A percentile compares a stretch with the other conserved stretches of the same genome.
Conservation (phyloP, 1,140 invertebrate species). For the Philotrypesis tridentata region DNA sequence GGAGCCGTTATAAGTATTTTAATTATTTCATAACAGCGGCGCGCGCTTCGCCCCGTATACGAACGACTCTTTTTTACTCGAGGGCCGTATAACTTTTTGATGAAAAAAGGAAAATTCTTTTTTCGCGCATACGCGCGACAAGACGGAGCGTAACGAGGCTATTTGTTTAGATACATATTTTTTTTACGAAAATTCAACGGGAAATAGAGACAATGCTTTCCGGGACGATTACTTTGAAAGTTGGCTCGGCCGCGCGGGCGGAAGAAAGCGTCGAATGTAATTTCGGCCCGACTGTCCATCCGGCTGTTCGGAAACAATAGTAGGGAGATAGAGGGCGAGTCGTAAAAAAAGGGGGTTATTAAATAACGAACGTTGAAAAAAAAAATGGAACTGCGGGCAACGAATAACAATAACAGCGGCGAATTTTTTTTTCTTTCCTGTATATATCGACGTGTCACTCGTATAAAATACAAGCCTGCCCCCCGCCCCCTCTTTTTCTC, state of each 20-base stretch:
- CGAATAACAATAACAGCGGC: neutral
- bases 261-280: neutral
- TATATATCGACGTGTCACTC: neutral
- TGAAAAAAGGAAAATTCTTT: neutral
- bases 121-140: too few relatives aligned
- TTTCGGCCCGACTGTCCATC: neutral
- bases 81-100: neutral
- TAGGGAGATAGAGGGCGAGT: too few relatives aligned
- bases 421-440: too few relatives aligned
- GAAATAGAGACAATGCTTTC: too few relatives aligned
- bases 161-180: too few relatives aligned
- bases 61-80: neutral
- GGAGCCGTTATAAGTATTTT: neutral
- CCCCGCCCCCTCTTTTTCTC: too few relatives aligned
- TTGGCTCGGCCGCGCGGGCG: neutral
- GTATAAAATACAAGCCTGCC: too few relatives aligned
- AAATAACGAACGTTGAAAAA: neutral
- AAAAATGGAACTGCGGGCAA: neutral
- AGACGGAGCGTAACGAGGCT: too few relatives aligned
- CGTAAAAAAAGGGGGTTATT: constrained; percentile 1
- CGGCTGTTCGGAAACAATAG: neutral
- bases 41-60: neutral
- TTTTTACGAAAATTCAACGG: too few relatives aligned
- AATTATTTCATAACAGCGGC: neutral
- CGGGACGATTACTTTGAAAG: neutral